These are phyloP conservation scores for Cremastinae sp. DNA, from an alignment of 2,888 invertebrate genomes.

Conservation along the genomic window DNA sequence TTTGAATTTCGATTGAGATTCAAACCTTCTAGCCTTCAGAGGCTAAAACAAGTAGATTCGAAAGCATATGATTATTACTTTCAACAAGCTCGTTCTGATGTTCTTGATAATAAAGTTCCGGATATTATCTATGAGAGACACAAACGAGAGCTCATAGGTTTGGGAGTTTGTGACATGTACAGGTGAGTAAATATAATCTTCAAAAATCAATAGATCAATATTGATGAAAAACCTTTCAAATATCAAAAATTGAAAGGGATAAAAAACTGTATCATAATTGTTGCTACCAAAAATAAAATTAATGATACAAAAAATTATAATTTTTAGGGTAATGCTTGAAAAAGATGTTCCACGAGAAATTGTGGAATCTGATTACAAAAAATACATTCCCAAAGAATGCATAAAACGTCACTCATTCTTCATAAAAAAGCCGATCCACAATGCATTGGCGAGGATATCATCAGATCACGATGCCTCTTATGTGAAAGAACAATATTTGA, in stretches of 20 bases:
- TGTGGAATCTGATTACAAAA: constrained; percentile 89
- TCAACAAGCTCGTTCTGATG: constrained; percentile 91
- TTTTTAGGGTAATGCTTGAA: constrained; percentile 88
- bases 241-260: background rate
- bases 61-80: constrained; percentile 92
- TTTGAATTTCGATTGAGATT: constrained; percentile 91
- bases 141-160: constrained; percentile 89
- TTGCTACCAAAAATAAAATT: background rate
- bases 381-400: constrained; percentile 91
- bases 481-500: constrained; percentile 90
- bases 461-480: constrained; percentile 85
- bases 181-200: constrained; percentile 72
- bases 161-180: constrained; percentile 93
- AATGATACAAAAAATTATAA: background rate
- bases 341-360: constrained; percentile 85
- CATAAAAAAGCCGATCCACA: constrained; percentile 88
- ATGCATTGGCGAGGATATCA: constrained; percentile 84
- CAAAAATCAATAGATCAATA: too few species aligned
- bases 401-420: constrained; percentile 88
- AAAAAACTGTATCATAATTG: background rate
- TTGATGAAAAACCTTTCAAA: background rate
- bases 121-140: constrained; percentile 90
- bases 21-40: constrained; percentile 85
- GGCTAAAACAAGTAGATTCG: constrained; percentile 85
- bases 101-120: constrained; percentile 88